phyloP scores from a whole-genome alignment of 1,140 invertebrate species.

The Drosophila pachea region DNA sequence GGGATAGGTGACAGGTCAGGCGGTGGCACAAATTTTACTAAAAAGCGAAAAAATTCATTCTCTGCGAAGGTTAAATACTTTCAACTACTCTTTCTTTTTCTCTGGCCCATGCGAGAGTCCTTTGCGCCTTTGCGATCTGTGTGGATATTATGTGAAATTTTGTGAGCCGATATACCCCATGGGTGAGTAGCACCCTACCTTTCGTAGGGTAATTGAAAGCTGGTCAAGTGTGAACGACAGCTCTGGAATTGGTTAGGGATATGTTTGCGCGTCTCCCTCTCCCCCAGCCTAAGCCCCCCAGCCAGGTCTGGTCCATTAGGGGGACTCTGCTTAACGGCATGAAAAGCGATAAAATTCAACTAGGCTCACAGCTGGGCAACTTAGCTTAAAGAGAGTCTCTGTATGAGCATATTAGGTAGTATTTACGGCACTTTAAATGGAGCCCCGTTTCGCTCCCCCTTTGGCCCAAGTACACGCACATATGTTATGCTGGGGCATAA shows the following conservation, averaged over 20 bases:
- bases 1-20: background rate
- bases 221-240: conserved; percentile 68
- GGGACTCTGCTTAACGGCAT: conserved; percentile 44
- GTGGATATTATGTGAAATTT: too few relatives aligned
- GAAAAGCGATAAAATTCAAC: conserved; percentile 71
- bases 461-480: background rate
- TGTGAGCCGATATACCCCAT: too few relatives aligned
- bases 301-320: conserved; percentile 13
- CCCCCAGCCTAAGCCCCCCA: background rate
- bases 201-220: conserved; percentile 69
- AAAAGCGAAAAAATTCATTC: conserved; percentile 15
- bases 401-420: conserved; percentile 15
- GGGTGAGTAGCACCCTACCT: too few relatives aligned
- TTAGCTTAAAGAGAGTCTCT: conserved; percentile 23
- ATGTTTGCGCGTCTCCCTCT: conserved; percentile 1
- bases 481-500: conserved; percentile 35
- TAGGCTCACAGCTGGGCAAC: conserved; percentile 34
- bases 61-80: background rate
- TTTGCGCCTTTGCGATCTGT: too few relatives aligned
- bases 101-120: background rate
- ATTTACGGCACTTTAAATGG: conserved; percentile 40
- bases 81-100: background rate
- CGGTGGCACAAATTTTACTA: conserved; percentile 21
- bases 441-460: background rate
- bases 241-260: conserved; percentile 31